Conservation (phyloP, 2,797 vertebrate species). For the Sebastiscus albofasciatus region DNA sequence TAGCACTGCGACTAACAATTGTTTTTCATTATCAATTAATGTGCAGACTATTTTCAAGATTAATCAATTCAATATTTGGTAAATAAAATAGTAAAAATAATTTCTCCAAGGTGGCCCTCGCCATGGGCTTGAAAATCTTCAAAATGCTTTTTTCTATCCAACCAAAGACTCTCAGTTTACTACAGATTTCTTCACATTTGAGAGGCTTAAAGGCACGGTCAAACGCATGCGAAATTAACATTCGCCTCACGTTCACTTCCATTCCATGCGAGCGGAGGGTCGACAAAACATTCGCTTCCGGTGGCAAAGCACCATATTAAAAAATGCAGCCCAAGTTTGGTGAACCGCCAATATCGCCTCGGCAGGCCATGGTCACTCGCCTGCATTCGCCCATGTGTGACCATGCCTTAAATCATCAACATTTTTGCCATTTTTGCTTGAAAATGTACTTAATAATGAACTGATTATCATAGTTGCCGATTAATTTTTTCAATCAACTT, state of each 20-base stretch:
- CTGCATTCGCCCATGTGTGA: rapidly evolving
- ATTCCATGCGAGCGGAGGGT: too few relatives aligned
- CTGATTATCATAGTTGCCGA: not conserved
- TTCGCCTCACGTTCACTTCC: too few relatives aligned
- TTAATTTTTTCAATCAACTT: not conserved
- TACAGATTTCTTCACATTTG: not conserved
- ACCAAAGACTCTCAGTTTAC: too few relatives aligned
- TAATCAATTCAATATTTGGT: not conserved
- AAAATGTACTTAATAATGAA: not conserved
- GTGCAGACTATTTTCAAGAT: not conserved
- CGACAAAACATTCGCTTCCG: too few relatives aligned
- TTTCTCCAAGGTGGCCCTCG: not conserved
- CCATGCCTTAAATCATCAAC: not conserved
- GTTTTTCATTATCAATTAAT: not conserved
- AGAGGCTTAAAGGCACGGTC: not conserved
- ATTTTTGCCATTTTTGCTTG: not conserved
- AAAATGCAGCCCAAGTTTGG: too few relatives aligned
- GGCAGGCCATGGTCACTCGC: too few relatives aligned
- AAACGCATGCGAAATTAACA: too few relatives aligned
- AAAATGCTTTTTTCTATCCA: not conserved
- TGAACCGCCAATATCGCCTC: too few relatives aligned
- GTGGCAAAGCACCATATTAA: too few relatives aligned
- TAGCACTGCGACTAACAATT: not conserved
- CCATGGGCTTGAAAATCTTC: not conserved
- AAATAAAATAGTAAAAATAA: not conserved